phyloP scores from a whole-genome alignment of 92 coral and sea anemone species.

The Heliopora coerulea region DNA sequence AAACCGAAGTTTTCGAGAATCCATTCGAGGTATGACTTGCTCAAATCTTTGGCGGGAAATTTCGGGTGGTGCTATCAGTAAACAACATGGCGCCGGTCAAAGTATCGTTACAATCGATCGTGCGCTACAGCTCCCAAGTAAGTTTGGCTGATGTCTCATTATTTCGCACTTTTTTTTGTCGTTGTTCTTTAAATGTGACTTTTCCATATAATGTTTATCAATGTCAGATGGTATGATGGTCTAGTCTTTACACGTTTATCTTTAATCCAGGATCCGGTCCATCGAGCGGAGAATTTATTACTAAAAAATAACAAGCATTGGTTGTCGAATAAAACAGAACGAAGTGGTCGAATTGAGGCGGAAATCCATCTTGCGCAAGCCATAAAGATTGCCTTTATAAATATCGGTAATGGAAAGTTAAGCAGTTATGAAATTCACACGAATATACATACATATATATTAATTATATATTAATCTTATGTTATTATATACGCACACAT shows the following conservation, averaged over 20 bases:
- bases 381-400: constrained; percentile 69
- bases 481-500: too few relatives aligned
- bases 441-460: too few relatives aligned
- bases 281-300: constrained; percentile 73
- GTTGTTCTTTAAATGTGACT: not conserved
- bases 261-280: constrained; percentile 54
- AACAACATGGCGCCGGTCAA: constrained; percentile 1
- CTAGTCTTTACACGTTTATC: too few relatives aligned
- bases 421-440: too few relatives aligned
- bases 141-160: not conserved
- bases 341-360: constrained; percentile 65
- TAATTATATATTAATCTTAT: too few relatives aligned
- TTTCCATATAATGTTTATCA: not conserved
- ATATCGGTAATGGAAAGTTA: constrained; percentile 82
- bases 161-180: not conserved
- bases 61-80: not conserved
- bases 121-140: constrained; percentile 5
- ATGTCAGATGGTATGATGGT: too few relatives aligned
- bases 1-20: not conserved
- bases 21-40: too few relatives aligned
- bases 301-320: constrained; percentile 57
- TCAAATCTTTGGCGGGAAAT: not conserved
- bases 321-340: constrained; percentile 65
- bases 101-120: not conserved
- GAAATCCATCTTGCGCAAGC: constrained; percentile 80